Evolutionary conservation across 2,797 vertebrate species (phyloP).

Genomic region (Enteromius argenteus): DNA sequence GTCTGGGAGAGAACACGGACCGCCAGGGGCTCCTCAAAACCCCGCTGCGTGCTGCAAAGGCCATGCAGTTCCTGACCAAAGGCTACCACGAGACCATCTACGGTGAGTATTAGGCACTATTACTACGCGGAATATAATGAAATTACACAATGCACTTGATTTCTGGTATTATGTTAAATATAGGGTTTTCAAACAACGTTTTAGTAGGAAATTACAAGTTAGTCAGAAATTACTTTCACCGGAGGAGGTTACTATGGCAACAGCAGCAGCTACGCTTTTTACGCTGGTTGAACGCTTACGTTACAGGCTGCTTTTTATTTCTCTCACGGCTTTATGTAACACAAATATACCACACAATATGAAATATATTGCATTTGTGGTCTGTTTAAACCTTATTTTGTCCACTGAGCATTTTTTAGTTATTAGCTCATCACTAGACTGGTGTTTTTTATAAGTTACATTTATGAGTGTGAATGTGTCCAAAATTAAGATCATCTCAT

Average conservation of each 20-base stretch:
- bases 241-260: conserved; percentile 10
- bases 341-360: background rate
- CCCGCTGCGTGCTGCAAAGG: conserved; percentile 82
- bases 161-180: background rate
- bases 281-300: background rate
- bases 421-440: background rate
- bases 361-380: background rate
- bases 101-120: conserved; percentile 67
- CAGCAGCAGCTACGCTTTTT: background rate
- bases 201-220: background rate
- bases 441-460: background rate
- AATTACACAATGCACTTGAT: no score
- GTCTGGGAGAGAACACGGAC: conserved; percentile 82
- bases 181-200: background rate
- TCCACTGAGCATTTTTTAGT: background rate
- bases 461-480: background rate
- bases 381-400: background rate
- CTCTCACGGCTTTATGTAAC: background rate
- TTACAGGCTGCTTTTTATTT: background rate
- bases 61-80: conserved; percentile 88
- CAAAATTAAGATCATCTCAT: background rate
- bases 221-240: background rate
- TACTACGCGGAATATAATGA: background rate
- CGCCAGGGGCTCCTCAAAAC: conserved; percentile 84
- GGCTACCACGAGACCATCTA: conserved; percentile 83